Conservation (phyloP, 2,797 vertebrate species). For the Bucorvus abyssinicus region DNA sequence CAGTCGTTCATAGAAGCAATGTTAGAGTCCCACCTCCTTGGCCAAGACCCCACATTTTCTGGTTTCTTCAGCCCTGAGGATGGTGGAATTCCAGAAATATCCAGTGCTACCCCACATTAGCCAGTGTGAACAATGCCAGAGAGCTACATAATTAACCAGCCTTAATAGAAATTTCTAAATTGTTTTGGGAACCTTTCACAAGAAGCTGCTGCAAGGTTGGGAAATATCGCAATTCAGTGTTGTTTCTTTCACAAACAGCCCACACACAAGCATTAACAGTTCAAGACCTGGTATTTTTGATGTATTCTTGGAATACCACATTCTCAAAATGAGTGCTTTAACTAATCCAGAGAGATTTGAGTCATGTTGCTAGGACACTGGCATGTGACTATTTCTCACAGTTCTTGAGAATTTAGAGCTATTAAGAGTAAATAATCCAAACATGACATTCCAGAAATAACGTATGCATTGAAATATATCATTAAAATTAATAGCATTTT, state of each 20-base stretch:
- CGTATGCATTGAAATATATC: background rate
- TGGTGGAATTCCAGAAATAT: background rate
- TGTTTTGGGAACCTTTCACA: background rate
- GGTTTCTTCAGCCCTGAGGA: background rate
- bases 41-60: background rate
- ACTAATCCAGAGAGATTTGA: slow-evolving; percentile 63
- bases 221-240: background rate
- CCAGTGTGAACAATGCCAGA: background rate
- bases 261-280: slow-evolving; percentile 22
- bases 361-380: slow-evolving; percentile 34
- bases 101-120: background rate
- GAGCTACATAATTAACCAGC: background rate
- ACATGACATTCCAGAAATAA: slow-evolving; percentile 30
- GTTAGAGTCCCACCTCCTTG: background rate
- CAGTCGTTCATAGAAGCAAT: background rate
- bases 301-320: slow-evolving; percentile 3
- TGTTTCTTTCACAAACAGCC: slow-evolving; percentile 1
- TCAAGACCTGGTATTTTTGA: slow-evolving; percentile 17
- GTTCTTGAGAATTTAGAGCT: slow-evolving; percentile 24
- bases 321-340: slow-evolving; percentile 55
- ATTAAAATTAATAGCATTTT: background rate
- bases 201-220: background rate
- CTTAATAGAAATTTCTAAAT: background rate
- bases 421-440: slow-evolving; percentile 33
- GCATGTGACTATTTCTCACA: background rate